Evolutionary conservation across 2,797 vertebrate species (phyloP), one percentile per base, ranked within the genome.

Genomic region (Nyctibius grandis): DNA sequence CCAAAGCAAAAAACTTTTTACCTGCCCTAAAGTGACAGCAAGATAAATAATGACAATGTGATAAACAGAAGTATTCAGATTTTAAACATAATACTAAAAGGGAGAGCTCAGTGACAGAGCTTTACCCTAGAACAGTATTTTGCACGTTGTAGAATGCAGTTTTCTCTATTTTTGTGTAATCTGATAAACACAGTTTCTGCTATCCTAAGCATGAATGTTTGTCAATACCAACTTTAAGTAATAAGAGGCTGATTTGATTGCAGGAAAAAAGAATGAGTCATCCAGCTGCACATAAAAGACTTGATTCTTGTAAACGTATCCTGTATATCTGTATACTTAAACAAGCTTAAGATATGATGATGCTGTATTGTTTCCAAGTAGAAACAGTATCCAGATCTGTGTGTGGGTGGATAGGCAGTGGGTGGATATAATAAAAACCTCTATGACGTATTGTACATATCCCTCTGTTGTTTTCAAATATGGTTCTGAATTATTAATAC

Each of bases 401-500:
- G 53, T 91, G 95, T 91, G 87, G 95, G 93, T 92, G 78, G 78
- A 85, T 87, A 91, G 48, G 84, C 57, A 64, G 96, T 95, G 91
- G 94, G 93, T 85, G 95, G 95, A 60, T 92, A 91, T 89, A 93
- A 96, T 77, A 95, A 96, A 95, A 95, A 85, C 38, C 40, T 82
- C 75, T 83, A 34, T 88, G 94, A 96, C 95, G 91, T 72, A 83
- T 60, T 70, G 80, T 95, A 94, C 79, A 64, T 75, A 94, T 80
- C 38, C 53, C 78, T 89, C 92, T 72, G 64, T 84, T 95, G 88
- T 88, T 97, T 97, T 94, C 84, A 95, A 96, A 96, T 93, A 89
- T 0, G 21, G 45, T 44, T 83, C 84, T 96, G 92, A 96, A 96
- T 97, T 94, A 96, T 97, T 97, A 96, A 96, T 95, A 91, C 20